A percentile compares a stretch with the other conserved stretches of the same genome.
Evolutionary conservation across 2,888 invertebrate genomes (phyloP).

Genomic region (Rotaria socialis): DNA sequence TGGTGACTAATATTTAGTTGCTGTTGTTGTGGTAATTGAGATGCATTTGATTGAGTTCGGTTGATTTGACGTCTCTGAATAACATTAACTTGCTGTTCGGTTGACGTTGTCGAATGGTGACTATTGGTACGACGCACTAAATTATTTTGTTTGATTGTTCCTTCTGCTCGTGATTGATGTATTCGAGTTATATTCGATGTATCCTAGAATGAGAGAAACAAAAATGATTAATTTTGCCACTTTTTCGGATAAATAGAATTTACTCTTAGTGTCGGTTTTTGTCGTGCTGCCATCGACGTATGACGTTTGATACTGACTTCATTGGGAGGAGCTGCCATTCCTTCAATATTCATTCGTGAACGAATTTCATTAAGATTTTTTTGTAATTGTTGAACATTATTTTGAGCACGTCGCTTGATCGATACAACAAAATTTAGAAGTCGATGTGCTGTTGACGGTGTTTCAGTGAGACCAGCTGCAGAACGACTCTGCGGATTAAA

Average conservation of each 20-base stretch:
- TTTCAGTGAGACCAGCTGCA: neutral
- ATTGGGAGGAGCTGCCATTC: neutral
- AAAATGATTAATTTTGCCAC: too few species aligned
- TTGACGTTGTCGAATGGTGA: neutral
- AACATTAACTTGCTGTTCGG: neutral
- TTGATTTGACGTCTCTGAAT: neutral
- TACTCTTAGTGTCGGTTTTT: neutral
- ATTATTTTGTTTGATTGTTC: neutral
- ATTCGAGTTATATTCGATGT: neutral
- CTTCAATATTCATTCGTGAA: neutral
- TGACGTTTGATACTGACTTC: neutral
- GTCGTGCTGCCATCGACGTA: neutral
- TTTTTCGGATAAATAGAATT: too few species aligned
- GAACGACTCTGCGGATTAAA: neutral
- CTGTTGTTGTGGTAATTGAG: neutral
- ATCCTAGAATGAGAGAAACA: neutral
- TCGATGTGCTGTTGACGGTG: neutral
- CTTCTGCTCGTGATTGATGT: neutral
- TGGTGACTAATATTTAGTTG: neutral
- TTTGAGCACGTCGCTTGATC: constrained; percentile 15
- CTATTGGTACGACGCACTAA: neutral
- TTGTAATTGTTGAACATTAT: constrained; percentile 19
- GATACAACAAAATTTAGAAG: neutral
- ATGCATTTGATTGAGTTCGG: neutral
- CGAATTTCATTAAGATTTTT: neutral